Conservation (phyloP, 53 echinoderm and acorn worm genomes). For the Mesocentrotus franciscanus region DNA sequence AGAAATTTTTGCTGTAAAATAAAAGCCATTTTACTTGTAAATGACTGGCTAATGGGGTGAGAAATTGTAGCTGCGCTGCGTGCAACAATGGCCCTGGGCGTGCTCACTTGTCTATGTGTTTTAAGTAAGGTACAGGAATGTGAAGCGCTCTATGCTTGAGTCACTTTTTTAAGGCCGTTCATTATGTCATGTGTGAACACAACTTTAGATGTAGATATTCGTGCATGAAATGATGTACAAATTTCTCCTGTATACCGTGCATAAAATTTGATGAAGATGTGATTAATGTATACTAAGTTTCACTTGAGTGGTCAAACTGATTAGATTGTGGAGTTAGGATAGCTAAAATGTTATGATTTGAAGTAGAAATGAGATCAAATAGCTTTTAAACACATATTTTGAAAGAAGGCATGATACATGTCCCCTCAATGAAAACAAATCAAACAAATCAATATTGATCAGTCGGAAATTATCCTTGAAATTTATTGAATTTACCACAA, state of each 20-base stretch:
- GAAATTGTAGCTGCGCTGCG: background rate
- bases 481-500: background rate
- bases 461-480: no score
- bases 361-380: background rate
- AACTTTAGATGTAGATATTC: background rate
- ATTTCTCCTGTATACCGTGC: background rate
- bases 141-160: background rate
- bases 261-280: background rate
- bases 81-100: background rate
- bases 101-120: background rate
- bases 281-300: background rate
- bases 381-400: no score
- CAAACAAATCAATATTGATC: no score
- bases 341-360: background rate
- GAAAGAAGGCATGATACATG: no score
- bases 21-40: background rate
- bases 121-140: background rate
- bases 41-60: background rate
- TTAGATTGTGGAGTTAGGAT: background rate
- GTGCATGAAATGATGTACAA: background rate
- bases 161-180: background rate
- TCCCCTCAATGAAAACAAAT: no score
- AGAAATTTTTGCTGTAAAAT: background rate
- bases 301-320: background rate
- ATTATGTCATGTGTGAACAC: background rate